phyloP scores from a whole-genome alignment of 35 echinoderm and acorn worm species.

The Eucidaris tribuloides region DNA sequence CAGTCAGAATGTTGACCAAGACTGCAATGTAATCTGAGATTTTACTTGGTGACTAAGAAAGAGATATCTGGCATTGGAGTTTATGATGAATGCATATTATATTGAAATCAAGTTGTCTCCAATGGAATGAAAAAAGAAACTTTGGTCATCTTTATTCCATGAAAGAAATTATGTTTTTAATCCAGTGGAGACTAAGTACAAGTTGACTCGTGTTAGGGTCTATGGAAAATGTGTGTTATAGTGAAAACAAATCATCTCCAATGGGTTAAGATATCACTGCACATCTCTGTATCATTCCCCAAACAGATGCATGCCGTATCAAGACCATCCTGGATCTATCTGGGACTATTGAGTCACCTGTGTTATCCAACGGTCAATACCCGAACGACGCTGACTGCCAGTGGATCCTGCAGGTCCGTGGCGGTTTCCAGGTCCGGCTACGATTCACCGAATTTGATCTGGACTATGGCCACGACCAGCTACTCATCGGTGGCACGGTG shows the following conservation, averaged over 20 bases:
- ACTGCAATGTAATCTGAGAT: no score
- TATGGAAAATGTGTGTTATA: no score
- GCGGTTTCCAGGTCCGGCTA: constrained; percentile 57
- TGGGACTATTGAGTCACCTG: constrained; percentile 73
- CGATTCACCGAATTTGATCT: constrained; percentile 63
- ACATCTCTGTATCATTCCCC: background rate
- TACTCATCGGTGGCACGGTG: constrained; percentile 69
- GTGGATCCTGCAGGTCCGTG: constrained; percentile 90
- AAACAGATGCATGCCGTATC: constrained; percentile 61
- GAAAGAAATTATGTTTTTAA: background rate
- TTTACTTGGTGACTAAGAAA: no score
- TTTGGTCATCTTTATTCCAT: background rate
- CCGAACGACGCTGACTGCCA: constrained; percentile 81
- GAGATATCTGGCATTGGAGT: no score
- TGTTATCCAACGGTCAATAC: constrained; percentile 41
- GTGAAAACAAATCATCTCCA: no score
- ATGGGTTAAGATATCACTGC: no score
- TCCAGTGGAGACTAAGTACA: no score
- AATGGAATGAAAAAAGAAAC: no score
- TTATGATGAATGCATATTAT: no score
- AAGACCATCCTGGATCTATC: constrained; percentile 44
- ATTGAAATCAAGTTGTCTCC: no score
- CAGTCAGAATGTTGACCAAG: no score
- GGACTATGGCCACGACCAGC: constrained; percentile 63
- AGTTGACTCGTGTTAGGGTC: no score